Conservation (phyloP, 2,888 invertebrate species). For the Nycteola revayana region DNA sequence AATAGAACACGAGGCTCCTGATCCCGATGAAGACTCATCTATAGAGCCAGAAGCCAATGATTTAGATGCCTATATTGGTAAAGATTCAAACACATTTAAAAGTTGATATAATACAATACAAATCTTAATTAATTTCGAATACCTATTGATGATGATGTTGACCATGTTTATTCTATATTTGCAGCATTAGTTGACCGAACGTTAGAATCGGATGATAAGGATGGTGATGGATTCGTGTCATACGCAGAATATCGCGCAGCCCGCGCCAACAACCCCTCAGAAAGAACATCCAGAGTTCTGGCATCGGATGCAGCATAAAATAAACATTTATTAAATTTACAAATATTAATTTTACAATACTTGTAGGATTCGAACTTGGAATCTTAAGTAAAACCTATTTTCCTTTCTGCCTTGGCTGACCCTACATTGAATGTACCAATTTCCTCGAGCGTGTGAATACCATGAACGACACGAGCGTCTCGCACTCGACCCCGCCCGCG, state of each 20-base stretch:
- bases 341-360: too few relatives aligned
- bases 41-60: slow-evolving; percentile 64
- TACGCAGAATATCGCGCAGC: slow-evolving; percentile 86
- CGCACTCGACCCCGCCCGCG: too few relatives aligned
- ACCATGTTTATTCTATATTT: slow-evolving; percentile 18
- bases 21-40: slow-evolving; percentile 58
- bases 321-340: too few relatives aligned
- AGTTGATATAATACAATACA: too few relatives aligned
- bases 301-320: slow-evolving; percentile 31
- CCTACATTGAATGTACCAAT: too few relatives aligned
- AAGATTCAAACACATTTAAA: too few relatives aligned
- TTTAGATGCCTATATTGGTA: slow-evolving; percentile 60
- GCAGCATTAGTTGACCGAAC: slow-evolving; percentile 93
- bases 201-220: slow-evolving; percentile 89
- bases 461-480: too few relatives aligned
- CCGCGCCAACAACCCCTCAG: slow-evolving; percentile 41
- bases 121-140: too few relatives aligned
- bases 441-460: too few relatives aligned
- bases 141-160: not conserved
- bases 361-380: too few relatives aligned
- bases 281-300: slow-evolving; percentile 55
- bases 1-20: slow-evolving; percentile 80
- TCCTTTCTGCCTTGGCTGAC: too few relatives aligned
- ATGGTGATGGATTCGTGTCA: slow-evolving; percentile 92
- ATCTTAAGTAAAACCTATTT: too few relatives aligned